phyloP scores from a whole-genome alignment of 2,113 vertebrate species.

The Cariama cristata region DNA sequence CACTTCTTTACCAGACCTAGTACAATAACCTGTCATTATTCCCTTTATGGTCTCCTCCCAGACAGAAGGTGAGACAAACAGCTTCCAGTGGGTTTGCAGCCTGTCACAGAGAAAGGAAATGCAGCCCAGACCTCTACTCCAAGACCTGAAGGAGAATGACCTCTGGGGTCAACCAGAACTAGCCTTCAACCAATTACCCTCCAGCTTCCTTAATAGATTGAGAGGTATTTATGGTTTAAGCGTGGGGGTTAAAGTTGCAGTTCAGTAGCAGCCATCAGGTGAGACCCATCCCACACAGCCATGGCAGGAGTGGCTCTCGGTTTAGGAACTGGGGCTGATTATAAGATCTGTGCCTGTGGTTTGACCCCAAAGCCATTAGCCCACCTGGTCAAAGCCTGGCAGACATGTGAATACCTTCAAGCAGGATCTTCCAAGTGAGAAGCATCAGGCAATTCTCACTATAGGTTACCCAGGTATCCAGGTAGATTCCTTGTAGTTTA shows the following conservation, averaged over 20 bases:
- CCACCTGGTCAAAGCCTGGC: background rate
- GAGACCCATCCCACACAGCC: background rate
- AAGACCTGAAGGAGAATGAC: background rate
- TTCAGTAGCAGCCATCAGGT: background rate
- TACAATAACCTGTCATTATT: background rate
- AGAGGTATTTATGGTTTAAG: background rate
- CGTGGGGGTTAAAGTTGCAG: background rate
- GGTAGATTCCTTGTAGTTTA: background rate
- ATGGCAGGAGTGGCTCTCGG: accelerated
- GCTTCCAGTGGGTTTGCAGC: background rate
- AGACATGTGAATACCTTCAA: background rate
- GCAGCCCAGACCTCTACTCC: background rate
- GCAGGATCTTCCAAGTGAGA: background rate
- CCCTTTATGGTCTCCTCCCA: background rate
- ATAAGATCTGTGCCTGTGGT: background rate
- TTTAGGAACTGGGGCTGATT: background rate
- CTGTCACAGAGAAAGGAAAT: background rate
- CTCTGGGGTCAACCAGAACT: background rate
- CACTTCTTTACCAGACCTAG: background rate
- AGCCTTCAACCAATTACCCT: background rate
- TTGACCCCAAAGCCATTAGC: background rate
- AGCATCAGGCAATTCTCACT: background rate
- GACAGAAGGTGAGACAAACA: background rate
- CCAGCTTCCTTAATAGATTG: background rate
- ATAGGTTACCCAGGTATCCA: background rate